Evolutionary conservation across 2,113 vertebrate genomes (phyloP), one percentile per base, ranked within the genome.

Genomic region (Sphaerodactylus townsendi): DNA sequence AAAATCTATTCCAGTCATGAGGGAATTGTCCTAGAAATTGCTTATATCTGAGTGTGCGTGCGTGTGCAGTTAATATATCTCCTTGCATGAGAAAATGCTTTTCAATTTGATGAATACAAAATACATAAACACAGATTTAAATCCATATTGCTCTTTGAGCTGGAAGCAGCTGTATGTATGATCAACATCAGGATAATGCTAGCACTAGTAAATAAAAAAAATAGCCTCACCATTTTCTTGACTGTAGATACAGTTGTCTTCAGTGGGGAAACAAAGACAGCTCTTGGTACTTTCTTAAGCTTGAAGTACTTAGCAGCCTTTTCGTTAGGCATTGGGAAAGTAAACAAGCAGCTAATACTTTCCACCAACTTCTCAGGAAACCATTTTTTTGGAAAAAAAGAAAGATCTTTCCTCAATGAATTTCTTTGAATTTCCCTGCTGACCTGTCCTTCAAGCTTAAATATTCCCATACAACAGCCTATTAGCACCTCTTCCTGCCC

Each of bases 161-260:
- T 46, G 76, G 82, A 23, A 69, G 8, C 5, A 82, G 81, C 0
- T 3, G 82, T 41, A 91, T 5, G 82, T 41, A 90, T 59, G 2
- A 78, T 1, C 5, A 59, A 56, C 19, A 1, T 1, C 19, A 1
- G 6, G 30, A 46, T 41, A 69, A 9, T 1, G 25, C 75, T 9
- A 70, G 1, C 17, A 9, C 0, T 5, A 88, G 50, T 23, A 87
- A 53, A 75, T 21, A 62, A 59, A 62, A 75, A 79, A 86, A 2
- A 35, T 46, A 9, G 7, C 41, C 0, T 73, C 21, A 28, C 1
- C 14, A 28, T 77, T 86, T 86, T 81, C 2, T 2, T 68, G 65
- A 84, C 3, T 62, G 21, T 28, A 81, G 82, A 79, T 1, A 10
- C 5, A 77, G n/a, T 21, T 1, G 30, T 83, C 39, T 1, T 0